Percentiles rank a stretch among this genome's conserved stretches.
Conservation (phyloP, 1,140 invertebrate species). For the Neodiprion pinetum region DNA sequence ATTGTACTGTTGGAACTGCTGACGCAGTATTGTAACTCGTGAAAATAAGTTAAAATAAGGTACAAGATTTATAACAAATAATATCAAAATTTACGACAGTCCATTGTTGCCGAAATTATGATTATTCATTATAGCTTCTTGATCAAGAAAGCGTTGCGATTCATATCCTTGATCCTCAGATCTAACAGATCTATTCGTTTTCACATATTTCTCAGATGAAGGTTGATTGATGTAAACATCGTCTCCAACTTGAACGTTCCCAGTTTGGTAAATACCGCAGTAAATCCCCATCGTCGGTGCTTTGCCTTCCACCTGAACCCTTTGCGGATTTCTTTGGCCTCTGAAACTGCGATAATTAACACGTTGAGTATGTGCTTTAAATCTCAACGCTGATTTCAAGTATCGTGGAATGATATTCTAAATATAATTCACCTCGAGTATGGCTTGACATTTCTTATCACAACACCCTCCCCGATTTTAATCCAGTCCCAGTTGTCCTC, state of each 20-base stretch:
- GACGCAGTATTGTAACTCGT: too few species aligned
- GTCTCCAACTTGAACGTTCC: conserved; percentile 47
- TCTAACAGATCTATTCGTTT: neutral
- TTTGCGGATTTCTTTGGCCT: conserved; percentile 31
- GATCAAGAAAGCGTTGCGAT: neutral
- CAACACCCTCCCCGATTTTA: conserved; percentile 50
- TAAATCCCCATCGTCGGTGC: conserved; percentile 48
- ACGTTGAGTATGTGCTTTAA: neutral
- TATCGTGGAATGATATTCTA: conserved; percentile 8
- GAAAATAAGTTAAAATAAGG: too few species aligned
- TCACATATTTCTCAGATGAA: neutral
- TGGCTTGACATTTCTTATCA: conserved; percentile 54
- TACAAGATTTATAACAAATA: too few species aligned
- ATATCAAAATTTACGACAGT: neutral
- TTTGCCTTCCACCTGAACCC: conserved; percentile 39
- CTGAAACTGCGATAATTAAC: conserved; percentile 40
- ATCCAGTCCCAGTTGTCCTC: conserved; percentile 64
- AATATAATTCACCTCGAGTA: conserved; percentile 49
- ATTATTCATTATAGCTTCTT: neutral
- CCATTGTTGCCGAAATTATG: neutral
- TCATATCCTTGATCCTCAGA: neutral
- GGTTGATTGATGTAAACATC: conserved; percentile 41
- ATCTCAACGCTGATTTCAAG: too few species aligned
- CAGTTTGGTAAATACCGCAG: conserved; percentile 46
- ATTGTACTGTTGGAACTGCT: too few species aligned